A percentile compares a stretch with the other conserved stretches of the same genome.
Evolutionary conservation across 2,797 vertebrate genomes (phyloP).

Genomic region (Melanotaenia pygmaea): DNA sequence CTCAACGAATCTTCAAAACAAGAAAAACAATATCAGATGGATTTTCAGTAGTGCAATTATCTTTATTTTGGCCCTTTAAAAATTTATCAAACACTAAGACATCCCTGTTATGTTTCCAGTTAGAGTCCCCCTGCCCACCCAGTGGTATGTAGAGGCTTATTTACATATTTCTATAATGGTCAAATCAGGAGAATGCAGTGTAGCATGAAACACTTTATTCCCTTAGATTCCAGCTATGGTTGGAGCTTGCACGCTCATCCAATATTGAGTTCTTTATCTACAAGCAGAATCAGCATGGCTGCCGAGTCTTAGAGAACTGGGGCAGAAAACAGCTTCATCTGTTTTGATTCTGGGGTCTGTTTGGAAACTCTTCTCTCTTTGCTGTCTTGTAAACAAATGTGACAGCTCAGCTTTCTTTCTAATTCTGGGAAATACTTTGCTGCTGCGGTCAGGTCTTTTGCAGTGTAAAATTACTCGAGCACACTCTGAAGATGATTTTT

Average conservation of each 20-base stretch:
- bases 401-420: conserved; percentile 48
- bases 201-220: conserved; percentile 62
- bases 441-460: conserved; percentile 8
- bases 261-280: conserved; percentile 72
- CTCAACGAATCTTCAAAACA: conserved; percentile 37
- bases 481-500: conserved; percentile 46
- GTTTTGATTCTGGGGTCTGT: conserved; percentile 52
- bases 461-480: conserved; percentile 16
- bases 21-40: conserved; percentile 11
- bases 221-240: conserved; percentile 53
- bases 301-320: conserved; percentile 61
- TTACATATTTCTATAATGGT: conserved; percentile 75
- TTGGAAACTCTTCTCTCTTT: conserved; percentile 39
- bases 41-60: conserved; percentile 51
- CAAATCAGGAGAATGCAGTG: conserved; percentile 62
- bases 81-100: conserved; percentile 37
- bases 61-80: conserved; percentile 43
- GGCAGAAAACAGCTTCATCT: conserved; percentile 65
- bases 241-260: conserved; percentile 56
- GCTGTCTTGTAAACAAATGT: conserved; percentile 52
- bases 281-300: conserved; percentile 50
- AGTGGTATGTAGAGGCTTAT: conserved; percentile 45
- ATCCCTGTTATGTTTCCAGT: conserved; percentile 52
- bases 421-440: conserved; percentile 39
- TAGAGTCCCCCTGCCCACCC: conserved; percentile 32